phyloP scores from a whole-genome alignment of 2,113 vertebrate species.

The Saguinus midas region DNA sequence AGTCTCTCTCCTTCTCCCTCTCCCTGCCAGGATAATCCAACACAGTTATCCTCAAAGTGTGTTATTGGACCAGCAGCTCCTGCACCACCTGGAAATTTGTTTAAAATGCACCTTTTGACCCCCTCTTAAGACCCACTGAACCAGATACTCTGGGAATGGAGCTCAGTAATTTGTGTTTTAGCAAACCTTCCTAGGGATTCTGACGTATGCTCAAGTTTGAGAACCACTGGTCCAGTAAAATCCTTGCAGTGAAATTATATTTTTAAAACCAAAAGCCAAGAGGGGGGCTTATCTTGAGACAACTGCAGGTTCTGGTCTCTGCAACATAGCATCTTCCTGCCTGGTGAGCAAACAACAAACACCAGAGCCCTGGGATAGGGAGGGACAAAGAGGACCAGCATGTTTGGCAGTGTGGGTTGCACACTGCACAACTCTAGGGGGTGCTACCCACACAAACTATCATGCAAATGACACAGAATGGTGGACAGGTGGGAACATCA shows the following conservation, averaged over 20 bases:
- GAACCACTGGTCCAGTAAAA: not conserved
- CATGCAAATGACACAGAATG: not conserved
- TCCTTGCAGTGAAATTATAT: not conserved
- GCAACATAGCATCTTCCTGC: not conserved
- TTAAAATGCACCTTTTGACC: not conserved
- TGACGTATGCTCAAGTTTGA: not conserved
- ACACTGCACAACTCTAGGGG: not conserved
- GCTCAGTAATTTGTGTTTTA: not conserved
- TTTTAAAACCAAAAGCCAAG: not conserved
- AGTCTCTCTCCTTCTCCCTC: not conserved
- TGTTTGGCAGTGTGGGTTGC: too few species aligned
- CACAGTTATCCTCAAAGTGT: not conserved
- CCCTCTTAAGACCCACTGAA: not conserved
- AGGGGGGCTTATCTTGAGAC: not conserved
- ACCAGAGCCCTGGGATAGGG: not conserved
- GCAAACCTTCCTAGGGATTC: not conserved
- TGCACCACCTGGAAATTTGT: not conserved
- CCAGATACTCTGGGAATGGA: not conserved
- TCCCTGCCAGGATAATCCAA: not conserved
- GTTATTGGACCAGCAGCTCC: not conserved
- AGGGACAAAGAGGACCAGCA: not conserved
- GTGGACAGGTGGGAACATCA: not conserved
- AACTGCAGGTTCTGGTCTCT: not conserved
- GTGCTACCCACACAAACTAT: not conserved
- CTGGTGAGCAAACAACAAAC: not conserved